Evolutionary conservation across 92 coral and sea anemone genomes (phyloP).

Genomic region (Montipora capitata): DNA sequence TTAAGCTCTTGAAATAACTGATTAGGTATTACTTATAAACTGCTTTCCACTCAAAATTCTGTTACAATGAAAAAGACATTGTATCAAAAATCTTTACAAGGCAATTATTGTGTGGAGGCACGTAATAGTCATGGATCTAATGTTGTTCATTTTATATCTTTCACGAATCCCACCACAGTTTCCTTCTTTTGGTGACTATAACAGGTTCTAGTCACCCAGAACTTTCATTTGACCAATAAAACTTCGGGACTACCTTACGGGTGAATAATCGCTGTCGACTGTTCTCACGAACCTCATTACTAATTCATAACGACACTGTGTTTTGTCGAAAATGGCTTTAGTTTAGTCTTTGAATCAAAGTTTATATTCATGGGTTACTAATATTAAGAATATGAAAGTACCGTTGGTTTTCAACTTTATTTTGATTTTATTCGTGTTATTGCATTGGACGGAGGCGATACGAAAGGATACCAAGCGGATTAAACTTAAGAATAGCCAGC

Average conservation of each 20-base stretch:
- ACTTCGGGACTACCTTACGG: background rate
- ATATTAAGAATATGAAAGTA: conserved; percentile 32
- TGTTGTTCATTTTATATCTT: background rate
- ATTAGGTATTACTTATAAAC: background rate
- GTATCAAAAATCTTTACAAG: background rate
- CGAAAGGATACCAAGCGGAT: background rate
- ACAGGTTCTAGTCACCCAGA: conserved; percentile 32
- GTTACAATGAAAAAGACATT: background rate
- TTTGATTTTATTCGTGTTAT: background rate
- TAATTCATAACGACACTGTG: conserved; percentile 30
- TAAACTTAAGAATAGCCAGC: background rate
- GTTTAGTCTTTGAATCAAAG: conserved; percentile 37
- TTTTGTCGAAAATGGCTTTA: conserved; percentile 35
- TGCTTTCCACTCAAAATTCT: background rate
- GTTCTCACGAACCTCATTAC: conserved; percentile 11
- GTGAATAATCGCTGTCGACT: conserved; percentile 1
- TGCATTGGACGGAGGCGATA: conserved; percentile 3
- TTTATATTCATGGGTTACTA: conserved; percentile 32
- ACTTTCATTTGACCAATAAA: conserved; percentile 30
- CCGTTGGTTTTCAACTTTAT: conserved; percentile 11
- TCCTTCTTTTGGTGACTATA: background rate
- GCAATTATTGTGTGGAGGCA: no score
- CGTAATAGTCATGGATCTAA: background rate
- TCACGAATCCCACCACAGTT: background rate
- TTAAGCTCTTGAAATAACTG: no score